Base-by-base conservation (phyloP, 2,113 vertebrate genomes). In the Toxotes jaculatrix region DNA sequence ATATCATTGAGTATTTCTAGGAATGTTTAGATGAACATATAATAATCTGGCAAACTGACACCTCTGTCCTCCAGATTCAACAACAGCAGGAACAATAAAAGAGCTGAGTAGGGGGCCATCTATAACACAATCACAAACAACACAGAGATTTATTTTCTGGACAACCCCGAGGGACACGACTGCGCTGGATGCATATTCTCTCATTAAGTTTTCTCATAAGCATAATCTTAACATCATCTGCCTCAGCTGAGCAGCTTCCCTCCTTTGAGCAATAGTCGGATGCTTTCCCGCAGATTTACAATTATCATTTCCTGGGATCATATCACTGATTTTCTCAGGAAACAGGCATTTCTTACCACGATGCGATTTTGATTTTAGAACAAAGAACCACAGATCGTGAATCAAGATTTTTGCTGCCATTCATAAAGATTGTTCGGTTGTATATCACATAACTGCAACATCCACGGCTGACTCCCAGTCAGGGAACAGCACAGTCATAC, bases 121-220 rank as follows among this genome's bases (percentile, higher is more conserved):
- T 69, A 16, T 62, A 63, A 61, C 63, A 4, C 62, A 59, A 68
- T 77, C 66, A 62, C 47, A 63, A 79, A 74, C 47, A 67, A 60
- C 17, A 67, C 67, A 77, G 14, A 38, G 80, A 61, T 79, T 57
- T 71, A 76, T 73, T 68, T 74, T 32, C 34, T 80, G 57, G 73
- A 74, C 56, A 9, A 5, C 42, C 77, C 62, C 7, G 7, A 60
- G 72, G 72, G 72, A 62, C 21, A 51, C 4, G 66, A 51, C 19
- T 53, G 51, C 57, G 57, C 42, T 55, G 27, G 77, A 67, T 53
- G 8, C 16, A 80, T 59, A 45, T 69, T 80, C 49, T 36, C 65
- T 83, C 66, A 79, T 83, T 73, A 77, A 56, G 21, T 3, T n/a
- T n/a, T 74, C 57, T 74, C 68, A 83, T 47, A 42, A 75, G 53